Evolutionary conservation across 2,797 vertebrate genomes (phyloP), one percentile per base, ranked within the genome.

Genomic region (Podarcis siculus): DNA sequence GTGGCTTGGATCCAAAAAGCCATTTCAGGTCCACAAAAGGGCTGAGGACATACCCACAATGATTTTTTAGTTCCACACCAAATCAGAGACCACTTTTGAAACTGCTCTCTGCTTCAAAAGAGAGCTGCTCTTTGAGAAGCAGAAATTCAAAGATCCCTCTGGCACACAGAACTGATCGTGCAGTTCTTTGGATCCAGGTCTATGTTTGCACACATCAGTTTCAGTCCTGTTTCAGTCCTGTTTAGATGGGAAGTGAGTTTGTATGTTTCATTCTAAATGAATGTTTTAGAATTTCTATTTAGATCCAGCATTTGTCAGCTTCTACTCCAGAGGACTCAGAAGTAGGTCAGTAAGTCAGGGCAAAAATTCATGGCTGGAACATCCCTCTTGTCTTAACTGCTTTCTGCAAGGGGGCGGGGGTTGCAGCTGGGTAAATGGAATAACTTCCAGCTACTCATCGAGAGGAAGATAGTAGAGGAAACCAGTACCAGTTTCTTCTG

Each of bases 281-380:
- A 64, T 81, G 79, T 58, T 73, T 64, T 49, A 35, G n/a, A n/a
- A 78, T 67, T 55, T 45, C 64, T 71, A 58, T 45, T 75, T 42
- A 80, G 69, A 58, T 61, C 71, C 25, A 61, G 35, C 32, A 86
- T 87, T 82, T 25, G 7, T 78, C 45, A 83, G n/a, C 27, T 77
- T 78, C 39, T 25, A 69, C 17, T 77, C n/a, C 61, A 69, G n/a
- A 17, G 2, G n/a, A 37, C 61, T 78, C 39, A 83, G 61, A 87
- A 83, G n/a, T 77, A 83, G 80, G 73, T 83, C 73, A 83, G 61
- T 83, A 83, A 83, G 81, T n/a, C 86, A 83, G 39, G 61, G 73
- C 23, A 82, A 69, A 67, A 9, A 49, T 30, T 67, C 32, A 78
- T 55, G 64, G 61, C 64, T 58, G 30, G 19, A 71, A 30, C 39